phyloP scores from a whole-genome alignment of 2,113 vertebrate genomes.

The Neoarius graeffei region DNA sequence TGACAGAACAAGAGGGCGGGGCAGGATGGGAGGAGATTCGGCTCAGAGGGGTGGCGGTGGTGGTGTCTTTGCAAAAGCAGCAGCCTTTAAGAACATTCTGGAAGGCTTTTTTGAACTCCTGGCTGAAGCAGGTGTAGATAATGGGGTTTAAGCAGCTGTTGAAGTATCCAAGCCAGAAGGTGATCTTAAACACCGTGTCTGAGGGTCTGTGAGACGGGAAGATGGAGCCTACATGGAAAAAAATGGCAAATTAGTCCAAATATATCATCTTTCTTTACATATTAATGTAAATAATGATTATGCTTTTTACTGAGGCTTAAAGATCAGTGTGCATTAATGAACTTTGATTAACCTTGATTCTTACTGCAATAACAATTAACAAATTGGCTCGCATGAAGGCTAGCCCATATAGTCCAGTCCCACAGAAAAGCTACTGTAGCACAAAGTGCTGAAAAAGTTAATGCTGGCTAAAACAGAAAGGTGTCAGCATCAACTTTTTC shows the following conservation, averaged over 20 bases:
- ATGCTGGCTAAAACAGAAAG: no score
- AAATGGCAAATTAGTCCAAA: neutral
- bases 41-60: neutral
- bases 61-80: slow-evolving; percentile 70
- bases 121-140: slow-evolving; percentile 94
- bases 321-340: no score
- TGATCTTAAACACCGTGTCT: slow-evolving; percentile 93
- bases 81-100: slow-evolving; percentile 81
- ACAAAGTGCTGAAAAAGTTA: no score
- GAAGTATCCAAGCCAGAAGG: slow-evolving; percentile 97
- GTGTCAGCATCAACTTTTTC: no score
- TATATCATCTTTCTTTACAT: neutral
- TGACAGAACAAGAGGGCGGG: neutral
- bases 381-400: no score
- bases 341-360: no score
- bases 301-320: neutral
- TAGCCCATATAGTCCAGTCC: no score
- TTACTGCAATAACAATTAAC: no score
- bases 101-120: slow-evolving; percentile 95
- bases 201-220: slow-evolving; percentile 89
- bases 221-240: slow-evolving; percentile 79
- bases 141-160: slow-evolving; percentile 99
- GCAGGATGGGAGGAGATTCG: slow-evolving; percentile 26
- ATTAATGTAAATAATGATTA: neutral
- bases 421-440: no score